Conservation (phyloP, 2,888 invertebrate species). For the Leptothorax acervorum region DNA sequence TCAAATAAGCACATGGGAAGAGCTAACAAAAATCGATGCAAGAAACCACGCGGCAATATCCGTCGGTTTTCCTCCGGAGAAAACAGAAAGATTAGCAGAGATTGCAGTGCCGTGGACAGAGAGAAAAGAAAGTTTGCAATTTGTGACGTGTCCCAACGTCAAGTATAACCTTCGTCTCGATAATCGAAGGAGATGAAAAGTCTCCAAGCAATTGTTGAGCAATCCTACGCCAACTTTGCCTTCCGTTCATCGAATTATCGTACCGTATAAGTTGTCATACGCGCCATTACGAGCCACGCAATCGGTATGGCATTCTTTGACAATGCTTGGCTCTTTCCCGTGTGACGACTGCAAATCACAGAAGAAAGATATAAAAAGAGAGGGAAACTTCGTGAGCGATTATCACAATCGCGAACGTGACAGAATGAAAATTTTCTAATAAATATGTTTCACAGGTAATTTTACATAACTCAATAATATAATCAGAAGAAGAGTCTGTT, state of each 20-base stretch:
- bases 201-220: constrained; percentile 59
- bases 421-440: background rate
- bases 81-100: constrained; percentile 54
- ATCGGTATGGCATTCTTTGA: constrained; percentile 45
- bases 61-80: constrained; percentile 48
- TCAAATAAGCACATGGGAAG: constrained; percentile 26
- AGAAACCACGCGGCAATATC: constrained; percentile 30
- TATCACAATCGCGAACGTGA: background rate
- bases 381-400: background rate
- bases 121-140: constrained; percentile 55
- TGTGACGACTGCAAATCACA: constrained; percentile 6
- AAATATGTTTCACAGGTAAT: background rate
- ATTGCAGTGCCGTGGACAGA: constrained; percentile 52
- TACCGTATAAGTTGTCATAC: constrained; percentile 43
- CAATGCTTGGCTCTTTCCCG: constrained; percentile 11
- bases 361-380: background rate
- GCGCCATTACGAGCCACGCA: constrained; percentile 38
- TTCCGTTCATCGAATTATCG: constrained; percentile 51
- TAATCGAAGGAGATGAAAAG: constrained; percentile 57
- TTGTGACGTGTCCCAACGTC: constrained; percentile 53
- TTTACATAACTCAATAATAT: constrained; percentile 6
- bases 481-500: background rate
- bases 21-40: constrained; percentile 15
- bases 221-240: constrained; percentile 50
- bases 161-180: constrained; percentile 56